phyloP scores from a whole-genome alignment of 2,888 invertebrate species.

The Amphipyra tragopoginis region DNA sequence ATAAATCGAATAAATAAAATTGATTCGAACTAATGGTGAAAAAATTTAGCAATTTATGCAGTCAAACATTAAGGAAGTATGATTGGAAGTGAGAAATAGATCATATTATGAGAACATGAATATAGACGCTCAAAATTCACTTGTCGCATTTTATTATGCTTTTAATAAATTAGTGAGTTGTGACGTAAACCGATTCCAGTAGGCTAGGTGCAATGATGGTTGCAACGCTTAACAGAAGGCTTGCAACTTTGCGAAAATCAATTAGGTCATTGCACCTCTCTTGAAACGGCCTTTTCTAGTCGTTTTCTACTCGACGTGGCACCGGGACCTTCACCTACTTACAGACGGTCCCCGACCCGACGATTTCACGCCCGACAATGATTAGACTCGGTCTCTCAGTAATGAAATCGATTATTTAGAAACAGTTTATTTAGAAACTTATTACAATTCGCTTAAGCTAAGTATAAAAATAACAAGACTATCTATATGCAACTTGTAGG shows the following conservation, averaged over 20 bases:
- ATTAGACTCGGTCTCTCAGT: slow-evolving; percentile 71
- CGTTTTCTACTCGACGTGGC: slow-evolving; percentile 74
- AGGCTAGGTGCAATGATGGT: slow-evolving; percentile 17
- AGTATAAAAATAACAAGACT: slow-evolving; percentile 84
- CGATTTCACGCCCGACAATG: slow-evolving; percentile 77
- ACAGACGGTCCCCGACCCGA: slow-evolving; percentile 74
- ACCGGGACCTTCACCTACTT: slow-evolving; percentile 83
- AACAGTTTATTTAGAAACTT: slow-evolving; percentile 87
- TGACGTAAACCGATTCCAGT: slow-evolving; percentile 20
- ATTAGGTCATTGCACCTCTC: slow-evolving; percentile 73
- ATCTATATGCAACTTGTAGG: slow-evolving; percentile 60
- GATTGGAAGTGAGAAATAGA: slow-evolving; percentile 25
- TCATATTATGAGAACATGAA: slow-evolving; percentile 11
- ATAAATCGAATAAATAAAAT: neutral
- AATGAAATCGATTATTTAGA: slow-evolving; percentile 83
- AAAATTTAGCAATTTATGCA: slow-evolving; percentile 17
- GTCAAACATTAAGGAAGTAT: slow-evolving; percentile 23
- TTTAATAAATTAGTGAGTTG: slow-evolving; percentile 1
- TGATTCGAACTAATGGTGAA: slow-evolving; percentile 32
- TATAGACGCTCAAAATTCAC: slow-evolving; percentile 3
- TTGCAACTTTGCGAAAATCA: slow-evolving; percentile 58
- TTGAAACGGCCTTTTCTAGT: slow-evolving; percentile 63
- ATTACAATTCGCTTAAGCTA: slow-evolving; percentile 76
- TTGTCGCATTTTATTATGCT: slow-evolving; percentile 15
- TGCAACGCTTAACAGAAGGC: slow-evolving; percentile 30